These are phyloP conservation scores for Microctonus brassicae DNA, from an alignment of 2,888 invertebrate species.

Conservation along the genomic window DNA sequence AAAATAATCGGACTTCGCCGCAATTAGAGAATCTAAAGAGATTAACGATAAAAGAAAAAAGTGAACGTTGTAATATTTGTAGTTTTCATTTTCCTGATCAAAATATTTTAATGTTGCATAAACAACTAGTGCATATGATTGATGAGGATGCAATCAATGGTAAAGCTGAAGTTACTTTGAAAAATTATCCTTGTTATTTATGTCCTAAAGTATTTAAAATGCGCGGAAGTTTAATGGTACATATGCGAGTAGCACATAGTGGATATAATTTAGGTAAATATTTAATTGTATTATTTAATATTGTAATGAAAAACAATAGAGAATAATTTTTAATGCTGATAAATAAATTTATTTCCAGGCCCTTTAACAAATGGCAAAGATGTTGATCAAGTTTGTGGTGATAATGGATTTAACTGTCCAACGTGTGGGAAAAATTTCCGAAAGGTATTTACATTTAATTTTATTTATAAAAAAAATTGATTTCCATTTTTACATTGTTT, in stretches of 20 bases:
- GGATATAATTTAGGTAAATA: conserved; percentile 69
- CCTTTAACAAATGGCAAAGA: conserved; percentile 52
- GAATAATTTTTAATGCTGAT: conserved; percentile 29
- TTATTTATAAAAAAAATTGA: not conserved
- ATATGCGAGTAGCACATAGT: conserved; percentile 84
- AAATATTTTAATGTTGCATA: conserved; percentile 81
- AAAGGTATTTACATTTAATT: conserved; percentile 62
- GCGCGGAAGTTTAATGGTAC: conserved; percentile 86
- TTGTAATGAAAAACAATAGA: too few relatives aligned
- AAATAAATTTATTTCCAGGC: conserved; percentile 43
- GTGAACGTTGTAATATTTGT: conserved; percentile 78
- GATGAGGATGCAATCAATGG: conserved; percentile 52
- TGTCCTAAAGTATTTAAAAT: conserved; percentile 86
- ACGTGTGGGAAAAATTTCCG: conserved; percentile 68
- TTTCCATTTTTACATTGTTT: not conserved
- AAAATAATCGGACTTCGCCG: conserved; percentile 31
- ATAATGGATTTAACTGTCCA: conserved; percentile 64
- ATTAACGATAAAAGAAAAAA: conserved; percentile 67
- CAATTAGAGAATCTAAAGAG: conserved; percentile 49
- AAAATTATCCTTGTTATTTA: conserved; percentile 79
- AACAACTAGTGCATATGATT: conserved; percentile 75
- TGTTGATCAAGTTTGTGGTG: conserved; percentile 48
- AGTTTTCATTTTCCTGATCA: conserved; percentile 79
- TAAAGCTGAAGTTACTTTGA: conserved; percentile 64
- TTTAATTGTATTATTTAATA: too few relatives aligned